Conservation (phyloP, 2,113 vertebrate genomes). For the Meleagris gallopavo region DNA sequence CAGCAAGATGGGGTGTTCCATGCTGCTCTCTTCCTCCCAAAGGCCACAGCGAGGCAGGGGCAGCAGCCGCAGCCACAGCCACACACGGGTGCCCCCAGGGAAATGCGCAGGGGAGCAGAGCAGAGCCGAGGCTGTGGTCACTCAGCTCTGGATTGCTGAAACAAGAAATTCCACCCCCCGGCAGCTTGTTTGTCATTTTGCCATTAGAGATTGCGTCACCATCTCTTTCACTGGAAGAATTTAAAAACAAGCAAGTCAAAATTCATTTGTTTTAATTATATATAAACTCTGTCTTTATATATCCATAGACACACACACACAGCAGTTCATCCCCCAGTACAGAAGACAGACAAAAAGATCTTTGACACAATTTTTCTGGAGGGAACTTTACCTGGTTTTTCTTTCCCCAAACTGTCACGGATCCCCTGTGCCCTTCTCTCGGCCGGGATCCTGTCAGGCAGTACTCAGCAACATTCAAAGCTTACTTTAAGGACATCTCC, state of each 20-base stretch:
- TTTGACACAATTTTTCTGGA: constrained; percentile 76
- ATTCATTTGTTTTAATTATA: neutral
- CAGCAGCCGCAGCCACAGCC: neutral
- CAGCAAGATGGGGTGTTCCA: neutral
- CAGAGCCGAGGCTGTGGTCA: too few species aligned
- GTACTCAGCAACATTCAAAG: neutral
- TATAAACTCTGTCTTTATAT: neutral
- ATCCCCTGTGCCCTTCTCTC: neutral
- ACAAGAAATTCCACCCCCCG: neutral
- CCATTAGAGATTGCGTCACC: neutral
- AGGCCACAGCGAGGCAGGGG: neutral
- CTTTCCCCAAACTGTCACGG: constrained; percentile 60
- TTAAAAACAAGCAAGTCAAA: constrained; percentile 60
- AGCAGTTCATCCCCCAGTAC: constrained; percentile 66
- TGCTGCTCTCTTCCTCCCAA: neutral
- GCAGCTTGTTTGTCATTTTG: neutral
- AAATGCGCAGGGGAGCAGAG: neutral
- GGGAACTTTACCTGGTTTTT: constrained; percentile 51
- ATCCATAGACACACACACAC: neutral
- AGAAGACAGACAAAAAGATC: constrained; percentile 63
- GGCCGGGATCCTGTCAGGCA: neutral
- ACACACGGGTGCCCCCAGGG: neutral
- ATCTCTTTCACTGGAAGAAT: constrained; percentile 53
- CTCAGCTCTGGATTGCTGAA: neutral
- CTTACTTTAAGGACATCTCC: neutral